Evolutionary conservation across 2,888 invertebrate species (phyloP), one percentile per base, ranked within the genome.

Genomic region (Aphodius sticticus): DNA sequence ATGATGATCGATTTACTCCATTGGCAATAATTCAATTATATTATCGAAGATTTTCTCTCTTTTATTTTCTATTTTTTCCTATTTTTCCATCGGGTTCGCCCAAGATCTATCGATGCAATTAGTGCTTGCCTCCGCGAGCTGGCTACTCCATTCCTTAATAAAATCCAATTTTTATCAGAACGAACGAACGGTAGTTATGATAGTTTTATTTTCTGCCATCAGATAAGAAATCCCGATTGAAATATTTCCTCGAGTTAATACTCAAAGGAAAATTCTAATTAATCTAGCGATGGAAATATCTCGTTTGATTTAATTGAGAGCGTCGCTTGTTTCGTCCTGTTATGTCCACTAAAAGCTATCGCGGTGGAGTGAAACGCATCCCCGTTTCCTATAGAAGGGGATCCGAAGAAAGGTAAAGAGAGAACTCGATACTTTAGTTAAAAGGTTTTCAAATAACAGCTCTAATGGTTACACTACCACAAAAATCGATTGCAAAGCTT

Each of bases 391-490:
- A 53, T 53, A 12, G 7, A 53, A 53, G 53, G 53, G 69, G 16
- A 77, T 35, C 15, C 69, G 77, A 69, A 77, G 38, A 69, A 76
- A 69, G 69, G 16, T 35, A 69, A 76, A 69, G 69, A 69, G 69
- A 26, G 74, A 70, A 76, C 76, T 69, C 76, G 79, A 79, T 79
- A 79, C 76, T 79, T 79, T 77, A 71, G 38, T 71, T 79, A 77
- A 79, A 77, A 79, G 79, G 71, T 79, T 79, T 70, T 75, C 75
- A 78, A 78, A 78, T 76, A 79, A 79, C 78, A 71, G 76, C 53
- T 77, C 79, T 79, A 79, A 79, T 79, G 79, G 79, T 79, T 79
- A 79, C 79, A 76, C 53, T 12, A 53, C 53, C 9, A 53, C 7
- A 53, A 5, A 9, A 53, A 53, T 53, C 53, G 12, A 53, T 53